These are phyloP conservation scores for Scortum barcoo DNA, from an alignment of 2,113 vertebrate species.

Conservation along the genomic window DNA sequence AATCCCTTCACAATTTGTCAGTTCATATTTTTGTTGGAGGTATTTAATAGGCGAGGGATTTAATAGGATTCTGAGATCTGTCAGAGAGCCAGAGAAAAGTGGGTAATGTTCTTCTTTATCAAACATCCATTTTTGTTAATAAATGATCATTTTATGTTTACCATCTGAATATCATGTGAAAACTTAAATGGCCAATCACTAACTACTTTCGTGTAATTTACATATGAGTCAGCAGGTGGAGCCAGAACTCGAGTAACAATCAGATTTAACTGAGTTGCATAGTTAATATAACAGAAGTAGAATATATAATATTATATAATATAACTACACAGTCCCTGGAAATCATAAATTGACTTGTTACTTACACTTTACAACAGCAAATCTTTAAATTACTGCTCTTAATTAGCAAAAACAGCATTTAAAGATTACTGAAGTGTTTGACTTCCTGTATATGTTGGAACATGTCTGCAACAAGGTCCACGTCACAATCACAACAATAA, in stretches of 20 bases:
- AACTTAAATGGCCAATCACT: not conserved
- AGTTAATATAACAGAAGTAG: not conserved
- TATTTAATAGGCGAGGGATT: not conserved
- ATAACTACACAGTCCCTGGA: not conserved
- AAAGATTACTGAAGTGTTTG: not conserved
- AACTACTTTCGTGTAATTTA: not conserved
- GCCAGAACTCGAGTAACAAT: slow-evolving; percentile 17
- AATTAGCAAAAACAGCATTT: not conserved
- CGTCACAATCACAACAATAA: not conserved
- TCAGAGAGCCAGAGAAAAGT: not conserved
- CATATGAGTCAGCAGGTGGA: slow-evolving; percentile 23
- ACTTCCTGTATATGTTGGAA: not conserved
- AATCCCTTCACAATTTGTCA: not conserved
- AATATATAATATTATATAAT: too few relatives aligned
- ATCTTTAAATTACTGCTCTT: not conserved
- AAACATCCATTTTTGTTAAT: not conserved
- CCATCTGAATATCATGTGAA: not conserved
- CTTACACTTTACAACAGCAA: not conserved
- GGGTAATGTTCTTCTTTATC: not conserved
- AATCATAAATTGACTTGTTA: not conserved
- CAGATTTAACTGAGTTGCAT: not conserved
- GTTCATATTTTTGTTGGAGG: not conserved
- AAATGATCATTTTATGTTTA: not conserved
- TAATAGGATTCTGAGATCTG: not conserved
- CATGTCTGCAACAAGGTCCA: not conserved